These are phyloP conservation scores for Teleiodes luculella DNA, from an alignment of 2,888 invertebrate genomes.

Conservation along the genomic window DNA sequence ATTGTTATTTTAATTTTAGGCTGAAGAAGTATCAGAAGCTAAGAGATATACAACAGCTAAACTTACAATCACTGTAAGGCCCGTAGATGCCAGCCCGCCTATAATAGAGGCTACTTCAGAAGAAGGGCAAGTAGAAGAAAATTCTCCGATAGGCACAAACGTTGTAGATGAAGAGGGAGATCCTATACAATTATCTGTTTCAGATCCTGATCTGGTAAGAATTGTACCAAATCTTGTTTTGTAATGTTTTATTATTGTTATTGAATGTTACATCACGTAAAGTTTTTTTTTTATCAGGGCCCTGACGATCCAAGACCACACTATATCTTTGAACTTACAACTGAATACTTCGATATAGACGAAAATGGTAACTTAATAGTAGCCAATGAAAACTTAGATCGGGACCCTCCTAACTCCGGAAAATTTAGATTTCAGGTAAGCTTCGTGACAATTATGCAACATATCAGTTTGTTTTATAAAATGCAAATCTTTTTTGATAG, in stretches of 20 bases:
- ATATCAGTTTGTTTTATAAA: too few species aligned
- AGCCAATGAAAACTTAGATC: conserved; percentile 89
- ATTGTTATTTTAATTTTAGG: conserved; percentile 65
- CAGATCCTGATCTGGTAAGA: conserved; percentile 91
- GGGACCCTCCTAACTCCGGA: conserved; percentile 91
- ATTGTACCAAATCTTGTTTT: not conserved
- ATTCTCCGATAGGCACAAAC: conserved; percentile 89
- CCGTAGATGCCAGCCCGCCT: conserved; percentile 92
- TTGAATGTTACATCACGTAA: too few species aligned
- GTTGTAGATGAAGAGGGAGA: conserved; percentile 82
- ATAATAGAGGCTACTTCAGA: conserved; percentile 84
- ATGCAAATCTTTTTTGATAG: too few species aligned
- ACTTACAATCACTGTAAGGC: conserved; percentile 88
- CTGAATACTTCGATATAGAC: conserved; percentile 89
- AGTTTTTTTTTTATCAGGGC: too few species aligned
- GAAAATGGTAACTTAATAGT: conserved; percentile 85
- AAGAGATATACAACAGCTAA: conserved; percentile 90
- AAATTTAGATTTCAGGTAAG: conserved; percentile 91
- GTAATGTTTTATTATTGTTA: not conserved
- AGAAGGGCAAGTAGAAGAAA: conserved; percentile 90
- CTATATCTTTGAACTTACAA: conserved; percentile 91
- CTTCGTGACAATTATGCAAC: too few species aligned
- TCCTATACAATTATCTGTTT: conserved; percentile 86
- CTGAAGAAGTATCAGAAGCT: conserved; percentile 89
- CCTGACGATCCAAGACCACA: conserved; percentile 87